Conservation (phyloP, 2,113 vertebrate genomes). For the Leptobrachium leishanense region DNA sequence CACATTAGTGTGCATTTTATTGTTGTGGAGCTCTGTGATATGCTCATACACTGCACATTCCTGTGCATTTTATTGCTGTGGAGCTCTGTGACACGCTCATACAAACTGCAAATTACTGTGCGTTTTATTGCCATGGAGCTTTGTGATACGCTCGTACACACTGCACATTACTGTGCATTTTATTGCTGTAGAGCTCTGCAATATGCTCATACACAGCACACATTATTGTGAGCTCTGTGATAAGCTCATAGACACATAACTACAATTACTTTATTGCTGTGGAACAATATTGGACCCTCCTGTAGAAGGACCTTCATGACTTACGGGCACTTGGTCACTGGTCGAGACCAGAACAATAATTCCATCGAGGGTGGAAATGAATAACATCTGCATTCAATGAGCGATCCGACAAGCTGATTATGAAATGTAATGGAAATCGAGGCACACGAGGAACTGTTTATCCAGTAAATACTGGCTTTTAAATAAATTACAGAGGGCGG, state of each 20-base stretch:
- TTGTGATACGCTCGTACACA: too few species aligned
- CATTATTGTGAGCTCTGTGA: too few species aligned
- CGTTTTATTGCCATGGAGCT: too few species aligned
- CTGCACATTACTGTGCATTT: too few species aligned
- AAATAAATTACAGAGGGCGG: neutral
- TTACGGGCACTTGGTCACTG: neutral
- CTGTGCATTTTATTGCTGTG: too few species aligned
- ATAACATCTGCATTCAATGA: conserved; percentile 15
- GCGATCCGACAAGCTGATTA: conserved; percentile 39
- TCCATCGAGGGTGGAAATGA: conserved; percentile 18
- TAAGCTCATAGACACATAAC: neutral
- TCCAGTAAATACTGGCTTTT: conserved; percentile 36
- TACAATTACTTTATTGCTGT: too few species aligned
- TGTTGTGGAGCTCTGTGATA: too few species aligned
- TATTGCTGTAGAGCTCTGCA: neutral
- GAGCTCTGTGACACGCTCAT: too few species aligned
- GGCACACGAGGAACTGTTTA: conserved; percentile 25
- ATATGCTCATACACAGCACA: too few species aligned
- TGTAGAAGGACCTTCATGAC: neutral
- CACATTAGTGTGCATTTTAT: too few species aligned
- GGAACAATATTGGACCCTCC: neutral
- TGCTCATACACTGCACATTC: too few species aligned
- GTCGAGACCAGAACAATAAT: neutral
- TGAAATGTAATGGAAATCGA: conserved; percentile 29
- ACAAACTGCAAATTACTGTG: too few species aligned